These are phyloP conservation scores for Cyaniris semiargus DNA, from an alignment of 2,888 invertebrate genomes.

Conservation along the genomic window DNA sequence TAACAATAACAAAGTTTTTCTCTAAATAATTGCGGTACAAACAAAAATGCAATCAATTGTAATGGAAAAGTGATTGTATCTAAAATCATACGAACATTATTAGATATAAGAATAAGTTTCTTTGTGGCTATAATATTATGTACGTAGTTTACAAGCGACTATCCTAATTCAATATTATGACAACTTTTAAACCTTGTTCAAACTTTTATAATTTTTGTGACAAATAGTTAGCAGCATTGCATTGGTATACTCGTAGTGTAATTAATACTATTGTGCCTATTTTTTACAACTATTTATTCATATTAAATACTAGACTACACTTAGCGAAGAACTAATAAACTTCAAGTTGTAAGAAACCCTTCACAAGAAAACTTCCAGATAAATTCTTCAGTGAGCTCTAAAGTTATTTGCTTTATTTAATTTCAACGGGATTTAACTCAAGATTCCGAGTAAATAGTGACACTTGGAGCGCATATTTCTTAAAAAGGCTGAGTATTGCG, in stretches of 20 bases:
- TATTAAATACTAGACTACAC: background rate
- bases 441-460: background rate
- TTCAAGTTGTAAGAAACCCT: constrained; percentile 9
- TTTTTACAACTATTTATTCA: background rate
- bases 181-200: too few relatives aligned
- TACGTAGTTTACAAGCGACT: too few relatives aligned
- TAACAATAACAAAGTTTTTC: background rate
- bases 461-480: background rate
- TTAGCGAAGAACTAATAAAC: constrained; percentile 10
- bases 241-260: too few relatives aligned
- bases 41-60: background rate
- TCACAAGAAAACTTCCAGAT: background rate
- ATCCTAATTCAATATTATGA: too few relatives aligned
- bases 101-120: too few relatives aligned
- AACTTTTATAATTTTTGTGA: too few relatives aligned
- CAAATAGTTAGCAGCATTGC: too few relatives aligned
- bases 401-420: constrained; percentile 9
- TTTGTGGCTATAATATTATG: too few relatives aligned
- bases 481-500: background rate
- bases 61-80: background rate
- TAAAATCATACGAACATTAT: background rate
- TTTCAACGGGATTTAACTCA: constrained; percentile 1
- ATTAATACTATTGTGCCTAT: background rate
- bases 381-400: background rate
- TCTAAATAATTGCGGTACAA: background rate